Percentiles rank a stretch among this genome's conserved stretches.
Conservation (phyloP, 1,140 invertebrate genomes). For the Sminthurinus signatus region DNA sequence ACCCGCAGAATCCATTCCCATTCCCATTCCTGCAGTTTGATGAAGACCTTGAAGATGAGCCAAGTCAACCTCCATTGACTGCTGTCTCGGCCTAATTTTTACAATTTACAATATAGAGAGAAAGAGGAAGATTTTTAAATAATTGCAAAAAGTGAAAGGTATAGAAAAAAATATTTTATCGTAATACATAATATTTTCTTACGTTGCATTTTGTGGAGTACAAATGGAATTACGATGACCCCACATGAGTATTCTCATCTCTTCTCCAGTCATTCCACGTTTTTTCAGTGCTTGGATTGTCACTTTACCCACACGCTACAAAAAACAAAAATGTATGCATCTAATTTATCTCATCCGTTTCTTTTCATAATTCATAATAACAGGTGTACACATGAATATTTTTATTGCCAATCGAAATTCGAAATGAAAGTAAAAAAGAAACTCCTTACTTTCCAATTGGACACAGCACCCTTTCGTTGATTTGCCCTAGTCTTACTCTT, state of each 20-base stretch:
- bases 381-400: neutral
- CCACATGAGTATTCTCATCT: conserved; percentile 79
- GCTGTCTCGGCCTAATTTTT: conserved; percentile 24
- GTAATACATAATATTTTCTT: conserved; percentile 45
- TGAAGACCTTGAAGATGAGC: no score
- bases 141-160: no score
- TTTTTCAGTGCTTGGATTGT: conserved; percentile 74
- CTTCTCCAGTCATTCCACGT: conserved; percentile 75
- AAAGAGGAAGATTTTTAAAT: no score
- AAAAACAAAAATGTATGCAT: neutral
- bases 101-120: neutral
- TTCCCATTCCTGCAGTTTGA: neutral
- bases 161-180: no score
- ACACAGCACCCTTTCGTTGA: conserved; percentile 90
- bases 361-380: neutral
- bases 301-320: conserved; percentile 74
- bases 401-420: no score
- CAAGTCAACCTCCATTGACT: conserved; percentile 21
- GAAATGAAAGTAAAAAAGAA: no score
- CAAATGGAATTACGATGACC: conserved; percentile 69
- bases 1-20: conserved; percentile 14
- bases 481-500: conserved; percentile 92
- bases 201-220: conserved; percentile 63
- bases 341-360: neutral
- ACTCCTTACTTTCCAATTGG: conserved; percentile 86